These are phyloP conservation scores for Malacoraja senta DNA, from an alignment of 2,797 vertebrate genomes.

Conservation along the genomic window DNA sequence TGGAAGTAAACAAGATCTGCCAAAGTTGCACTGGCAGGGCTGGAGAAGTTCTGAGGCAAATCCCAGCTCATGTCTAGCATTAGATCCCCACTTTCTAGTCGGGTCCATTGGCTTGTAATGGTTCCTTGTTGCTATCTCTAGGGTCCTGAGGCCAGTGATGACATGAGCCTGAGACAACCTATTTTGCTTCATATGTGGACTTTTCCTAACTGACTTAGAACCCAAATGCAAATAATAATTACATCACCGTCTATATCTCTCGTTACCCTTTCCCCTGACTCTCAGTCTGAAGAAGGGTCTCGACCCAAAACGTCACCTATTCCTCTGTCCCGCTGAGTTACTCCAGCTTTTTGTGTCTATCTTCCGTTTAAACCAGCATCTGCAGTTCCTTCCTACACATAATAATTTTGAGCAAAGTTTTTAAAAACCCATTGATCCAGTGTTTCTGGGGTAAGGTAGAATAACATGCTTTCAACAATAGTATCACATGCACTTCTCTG, in stretches of 20 bases:
- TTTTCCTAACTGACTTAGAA: background rate
- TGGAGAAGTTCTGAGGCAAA: background rate
- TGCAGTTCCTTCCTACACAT: too few relatives aligned
- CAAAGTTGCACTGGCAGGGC: background rate
- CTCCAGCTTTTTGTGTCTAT: too few relatives aligned
- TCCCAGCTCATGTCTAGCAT: background rate
- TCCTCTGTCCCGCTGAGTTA: too few relatives aligned
- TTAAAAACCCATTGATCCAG: too few relatives aligned
- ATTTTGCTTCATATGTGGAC: background rate
- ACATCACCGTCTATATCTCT: too few relatives aligned
- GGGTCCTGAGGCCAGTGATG: background rate
- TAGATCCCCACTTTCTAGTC: background rate
- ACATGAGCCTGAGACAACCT: too few relatives aligned
- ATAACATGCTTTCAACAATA: too few relatives aligned
- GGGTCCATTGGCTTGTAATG: background rate
- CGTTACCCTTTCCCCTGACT: too few relatives aligned
- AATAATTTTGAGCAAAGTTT: too few relatives aligned
- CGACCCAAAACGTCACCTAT: too few relatives aligned
- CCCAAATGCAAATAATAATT: background rate
- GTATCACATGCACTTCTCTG: background rate
- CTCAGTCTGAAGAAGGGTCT: too few relatives aligned
- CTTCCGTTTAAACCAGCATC: too few relatives aligned
- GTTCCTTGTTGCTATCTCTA: background rate
- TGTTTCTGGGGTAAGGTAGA: background rate
- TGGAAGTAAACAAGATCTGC: background rate